Evolutionary conservation across 2,888 invertebrate genomes (phyloP), one percentile per base, ranked within the genome.

Genomic region (Latheticus oryzae): DNA sequence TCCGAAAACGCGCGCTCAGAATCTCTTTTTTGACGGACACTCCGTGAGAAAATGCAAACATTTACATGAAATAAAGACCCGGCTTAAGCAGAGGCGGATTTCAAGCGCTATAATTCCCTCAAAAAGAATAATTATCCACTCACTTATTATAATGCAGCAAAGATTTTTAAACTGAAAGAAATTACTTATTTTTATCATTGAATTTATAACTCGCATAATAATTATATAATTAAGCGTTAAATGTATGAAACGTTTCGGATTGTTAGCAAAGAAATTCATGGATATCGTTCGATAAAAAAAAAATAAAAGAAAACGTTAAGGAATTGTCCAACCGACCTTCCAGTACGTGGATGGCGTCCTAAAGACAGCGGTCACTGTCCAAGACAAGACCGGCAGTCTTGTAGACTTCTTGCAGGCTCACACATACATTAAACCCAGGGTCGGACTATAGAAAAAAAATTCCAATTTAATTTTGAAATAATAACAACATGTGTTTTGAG

Each of bases 401-500:
- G 68, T 68, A 68, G 68, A 70, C 65, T 72, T 72, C 71, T 72
- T 73, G 72, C 65, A 63, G 68, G 68, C 69, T 74, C 74, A 73
- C 74, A 74, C 74, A 74, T 74, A 74, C 73, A 73, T 73, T 70
- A 72, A 70, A 67, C 68, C 30, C 53, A 54, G 53, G 53, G 53
- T 43, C 53, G 53, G 53, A 54, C 53, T 52, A 28, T 28, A 17
- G 28, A n/a, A n/a, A n/a, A n/a, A n/a, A n/a, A n/a, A n/a, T n/a
- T n/a, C n/a, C n/a, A n/a, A n/a, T n/a, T 32, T 17, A 32, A 11
- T 30, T 45, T 32, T n/a, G n/a, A n/a, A n/a, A n/a, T n/a, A n/a
- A n/a, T n/a, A n/a, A n/a, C n/a, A n/a, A n/a, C n/a, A n/a, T n/a
- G n/a, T n/a, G n/a, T n/a, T n/a, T n/a, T n/a, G n/a, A n/a, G n/a